These are phyloP conservation scores for Betta splendens DNA, from an alignment of 2,797 vertebrate genomes.

Conservation along the genomic window DNA sequence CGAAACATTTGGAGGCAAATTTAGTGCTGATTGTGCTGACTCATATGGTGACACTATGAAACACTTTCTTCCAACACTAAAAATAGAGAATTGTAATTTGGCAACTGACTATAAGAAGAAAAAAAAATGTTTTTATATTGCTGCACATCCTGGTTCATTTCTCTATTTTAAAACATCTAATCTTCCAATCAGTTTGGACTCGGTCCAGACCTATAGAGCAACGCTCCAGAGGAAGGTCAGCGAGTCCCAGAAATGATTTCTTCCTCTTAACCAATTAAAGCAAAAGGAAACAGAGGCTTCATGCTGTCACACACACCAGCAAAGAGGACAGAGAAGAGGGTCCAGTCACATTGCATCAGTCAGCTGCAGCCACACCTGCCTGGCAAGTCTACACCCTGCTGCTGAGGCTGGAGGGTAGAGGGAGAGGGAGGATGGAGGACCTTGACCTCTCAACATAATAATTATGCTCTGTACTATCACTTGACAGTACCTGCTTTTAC, in stretches of 20 bases:
- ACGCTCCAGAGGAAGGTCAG: constrained; percentile 15
- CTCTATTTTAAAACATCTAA: neutral
- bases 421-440: constrained; percentile 9
- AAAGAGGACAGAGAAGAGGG: constrained; percentile 70
- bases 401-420: constrained; percentile 28
- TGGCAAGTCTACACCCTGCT: constrained; percentile 36
- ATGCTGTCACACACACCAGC: constrained; percentile 65
- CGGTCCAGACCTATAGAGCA: too few relatives aligned
- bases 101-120: neutral
- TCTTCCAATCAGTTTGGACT: too few relatives aligned
- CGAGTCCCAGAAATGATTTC: constrained; percentile 16
- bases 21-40: constrained; percentile 52
- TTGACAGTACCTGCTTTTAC: too few relatives aligned
- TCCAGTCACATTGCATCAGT: constrained; percentile 73
- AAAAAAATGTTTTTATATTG: neutral
- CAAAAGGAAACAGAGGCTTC: constrained; percentile 40
- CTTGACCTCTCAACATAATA: too few relatives aligned
- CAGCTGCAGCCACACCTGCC: constrained; percentile 64
- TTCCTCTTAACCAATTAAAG: constrained; percentile 8
- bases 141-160: neutral
- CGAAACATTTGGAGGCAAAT: constrained; percentile 50
- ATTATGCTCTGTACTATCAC: too few relatives aligned
- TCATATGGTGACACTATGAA: constrained; percentile 41
- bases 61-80: constrained; percentile 24
- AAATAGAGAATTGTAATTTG: constrained; percentile 28